Conservation (phyloP, 1,140 invertebrate genomes). For the Geopemphigus sp. region DNA sequence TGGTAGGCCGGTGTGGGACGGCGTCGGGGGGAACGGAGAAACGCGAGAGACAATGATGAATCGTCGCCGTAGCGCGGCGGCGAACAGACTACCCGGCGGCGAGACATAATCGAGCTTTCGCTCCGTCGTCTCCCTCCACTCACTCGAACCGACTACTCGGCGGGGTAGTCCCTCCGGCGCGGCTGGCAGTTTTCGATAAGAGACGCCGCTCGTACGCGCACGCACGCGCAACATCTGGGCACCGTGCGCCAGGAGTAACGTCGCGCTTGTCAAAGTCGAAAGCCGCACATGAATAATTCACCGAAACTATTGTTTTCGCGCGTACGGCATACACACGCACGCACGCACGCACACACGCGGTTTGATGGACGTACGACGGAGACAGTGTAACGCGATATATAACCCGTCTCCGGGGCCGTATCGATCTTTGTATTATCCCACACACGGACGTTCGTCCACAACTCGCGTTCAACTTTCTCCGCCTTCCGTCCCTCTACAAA, state of each 20-base stretch:
- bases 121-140: too few species aligned
- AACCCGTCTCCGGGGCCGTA: too few species aligned
- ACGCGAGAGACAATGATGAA: slow-evolving; percentile 36
- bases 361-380: slow-evolving; percentile 8
- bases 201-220: neutral
- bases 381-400: too few species aligned
- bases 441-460: too few species aligned
- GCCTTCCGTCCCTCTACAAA: too few species aligned
- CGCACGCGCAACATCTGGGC: neutral
- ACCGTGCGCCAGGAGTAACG: neutral
- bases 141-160: neutral
- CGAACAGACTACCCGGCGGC: slow-evolving; percentile 16
- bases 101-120: slow-evolving; percentile 39
- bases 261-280: slow-evolving; percentile 39
- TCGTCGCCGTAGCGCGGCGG: neutral
- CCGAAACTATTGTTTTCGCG: slow-evolving; percentile 35
- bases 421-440: too few species aligned
- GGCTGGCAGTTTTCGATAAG: slow-evolving; percentile 41
- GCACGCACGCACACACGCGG: neutral
- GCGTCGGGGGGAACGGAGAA: neutral
- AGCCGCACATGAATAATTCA: slow-evolving; percentile 47
- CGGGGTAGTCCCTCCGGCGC: neutral
- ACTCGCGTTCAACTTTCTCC: too few species aligned
- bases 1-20: neutral
- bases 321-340: neutral